Evolutionary conservation across 2,888 invertebrate genomes (phyloP).

Genomic region (Anoplius nigerrimus): DNA sequence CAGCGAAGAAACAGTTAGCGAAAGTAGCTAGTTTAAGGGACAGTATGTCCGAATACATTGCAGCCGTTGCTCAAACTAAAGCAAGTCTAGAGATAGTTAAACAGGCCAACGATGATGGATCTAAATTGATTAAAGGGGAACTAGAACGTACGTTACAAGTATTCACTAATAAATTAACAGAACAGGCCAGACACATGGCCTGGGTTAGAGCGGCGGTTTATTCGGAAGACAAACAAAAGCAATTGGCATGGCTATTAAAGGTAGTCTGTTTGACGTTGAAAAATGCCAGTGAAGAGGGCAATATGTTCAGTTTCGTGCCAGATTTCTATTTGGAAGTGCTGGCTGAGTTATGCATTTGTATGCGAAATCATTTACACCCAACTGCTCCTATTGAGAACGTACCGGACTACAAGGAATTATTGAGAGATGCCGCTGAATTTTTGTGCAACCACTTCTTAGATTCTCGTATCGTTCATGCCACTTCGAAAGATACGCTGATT

Average conservation of each 20-base stretch:
- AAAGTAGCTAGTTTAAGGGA: conserved; percentile 79
- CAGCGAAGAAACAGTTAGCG: conserved; percentile 82
- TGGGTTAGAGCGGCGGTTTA: conserved; percentile 83
- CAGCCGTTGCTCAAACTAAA: conserved; percentile 79
- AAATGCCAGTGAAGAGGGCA: conserved; percentile 78
- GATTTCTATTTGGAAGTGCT: conserved; percentile 84
- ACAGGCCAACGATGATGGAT: conserved; percentile 51
- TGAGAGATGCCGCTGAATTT: conserved; percentile 83
- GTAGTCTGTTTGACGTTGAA: conserved; percentile 80
- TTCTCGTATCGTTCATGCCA: conserved; percentile 83
- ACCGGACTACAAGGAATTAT: conserved; percentile 79
- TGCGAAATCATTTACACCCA: conserved; percentile 82
- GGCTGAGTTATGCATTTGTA: conserved; percentile 80
- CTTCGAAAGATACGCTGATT: conserved; percentile 85
- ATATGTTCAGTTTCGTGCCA: conserved; percentile 83
- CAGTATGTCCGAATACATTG: conserved; percentile 81
- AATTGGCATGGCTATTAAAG: conserved; percentile 79
- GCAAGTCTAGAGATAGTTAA: conserved; percentile 73
- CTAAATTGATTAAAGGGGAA: conserved; percentile 76
- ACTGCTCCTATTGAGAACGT: conserved; percentile 78
- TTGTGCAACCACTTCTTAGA: conserved; percentile 86
- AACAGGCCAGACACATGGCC: conserved; percentile 81
- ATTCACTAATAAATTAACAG: conserved; percentile 79
- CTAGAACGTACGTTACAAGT: conserved; percentile 78
- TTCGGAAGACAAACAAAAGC: conserved; percentile 80